These are phyloP conservation scores for Mormyrus iriodes DNA, from an alignment of 2,113 vertebrate species.

Conservation along the genomic window DNA sequence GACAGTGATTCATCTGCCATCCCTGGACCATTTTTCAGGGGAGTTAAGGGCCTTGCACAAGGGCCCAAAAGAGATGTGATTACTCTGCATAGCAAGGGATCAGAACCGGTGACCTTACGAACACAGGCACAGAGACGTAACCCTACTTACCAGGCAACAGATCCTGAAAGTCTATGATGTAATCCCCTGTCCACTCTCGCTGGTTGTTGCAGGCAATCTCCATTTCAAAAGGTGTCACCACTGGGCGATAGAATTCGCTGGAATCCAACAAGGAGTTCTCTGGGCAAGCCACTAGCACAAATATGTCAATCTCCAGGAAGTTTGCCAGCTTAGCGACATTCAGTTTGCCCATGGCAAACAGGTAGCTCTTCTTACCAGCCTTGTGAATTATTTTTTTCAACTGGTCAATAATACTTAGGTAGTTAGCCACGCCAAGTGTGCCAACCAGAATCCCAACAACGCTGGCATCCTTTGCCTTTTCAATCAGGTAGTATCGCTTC, in stretches of 20 bases:
- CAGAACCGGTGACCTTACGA: not conserved
- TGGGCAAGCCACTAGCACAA: conserved; percentile 84
- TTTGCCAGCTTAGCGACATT: conserved; percentile 91
- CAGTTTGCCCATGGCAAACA: conserved; percentile 81
- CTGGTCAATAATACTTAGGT: conserved; percentile 73
- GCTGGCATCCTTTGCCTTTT: conserved; percentile 77
- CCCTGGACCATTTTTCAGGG: not conserved
- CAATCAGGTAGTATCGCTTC: conserved; percentile 83
- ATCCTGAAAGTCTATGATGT: conserved; percentile 80
- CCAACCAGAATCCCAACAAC: conserved; percentile 89
- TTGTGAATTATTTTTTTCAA: conserved; percentile 63
- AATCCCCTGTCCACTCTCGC: conserved; percentile 75
- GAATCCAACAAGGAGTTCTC: conserved; percentile 82
- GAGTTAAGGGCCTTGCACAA: not conserved
- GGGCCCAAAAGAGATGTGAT: not conserved
- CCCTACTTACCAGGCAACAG: conserved; percentile 75
- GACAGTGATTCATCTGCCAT: not conserved
- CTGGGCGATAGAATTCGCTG: conserved; percentile 73
- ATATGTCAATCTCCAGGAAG: conserved; percentile 88
- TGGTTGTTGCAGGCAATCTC: conserved; percentile 89
- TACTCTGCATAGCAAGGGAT: not conserved
- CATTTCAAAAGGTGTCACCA: conserved; percentile 87
- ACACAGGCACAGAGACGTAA: not conserved
- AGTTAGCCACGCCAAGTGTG: conserved; percentile 75
- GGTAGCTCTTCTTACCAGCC: conserved; percentile 86